These are phyloP conservation scores for Hirudinaria manillensis DNA, from an alignment of 2,888 invertebrate genomes.

Conservation along the genomic window DNA sequence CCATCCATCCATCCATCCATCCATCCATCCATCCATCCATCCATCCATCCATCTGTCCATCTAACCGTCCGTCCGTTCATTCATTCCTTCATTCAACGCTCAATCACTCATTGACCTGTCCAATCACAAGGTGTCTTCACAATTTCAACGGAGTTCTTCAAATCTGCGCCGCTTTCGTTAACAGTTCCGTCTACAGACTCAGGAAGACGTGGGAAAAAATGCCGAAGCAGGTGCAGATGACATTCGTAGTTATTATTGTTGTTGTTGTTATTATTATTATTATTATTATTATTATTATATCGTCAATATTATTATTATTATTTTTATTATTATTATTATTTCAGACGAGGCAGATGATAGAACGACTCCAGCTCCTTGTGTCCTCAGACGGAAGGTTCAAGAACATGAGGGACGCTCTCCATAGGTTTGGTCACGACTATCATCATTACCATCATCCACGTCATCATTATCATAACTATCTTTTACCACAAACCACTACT, in stretches of 20 bases:
- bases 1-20: background rate
- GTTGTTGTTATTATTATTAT: background rate
- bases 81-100: background rate
- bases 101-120: background rate
- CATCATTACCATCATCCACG: background rate
- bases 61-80: background rate
- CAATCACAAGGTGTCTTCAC: conserved; percentile 63
- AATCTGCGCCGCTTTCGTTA: conserved; percentile 82
- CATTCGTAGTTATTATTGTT: background rate
- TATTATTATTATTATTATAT: too few relatives aligned
- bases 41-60: too few relatives aligned
- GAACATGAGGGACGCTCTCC: conserved; percentile 76
- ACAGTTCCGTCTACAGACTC: conserved; percentile 76
- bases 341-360: conserved; percentile 79
- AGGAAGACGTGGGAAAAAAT: conserved; percentile 91
- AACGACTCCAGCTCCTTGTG: conserved; percentile 76
- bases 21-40: background rate
- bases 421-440: conserved; percentile 50
- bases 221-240: conserved; percentile 61
- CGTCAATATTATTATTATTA: background rate
- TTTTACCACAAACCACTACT: background rate
- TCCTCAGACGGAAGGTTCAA: conserved; percentile 83
- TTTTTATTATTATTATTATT: conserved; percentile 39
- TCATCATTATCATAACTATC: conserved; percentile 6
- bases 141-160: conserved; percentile 88